Percentiles rank a stretch among this genome's conserved stretches.
Conservation (phyloP, 2,888 invertebrate species). For the Himalopsyche kuldschensis region DNA sequence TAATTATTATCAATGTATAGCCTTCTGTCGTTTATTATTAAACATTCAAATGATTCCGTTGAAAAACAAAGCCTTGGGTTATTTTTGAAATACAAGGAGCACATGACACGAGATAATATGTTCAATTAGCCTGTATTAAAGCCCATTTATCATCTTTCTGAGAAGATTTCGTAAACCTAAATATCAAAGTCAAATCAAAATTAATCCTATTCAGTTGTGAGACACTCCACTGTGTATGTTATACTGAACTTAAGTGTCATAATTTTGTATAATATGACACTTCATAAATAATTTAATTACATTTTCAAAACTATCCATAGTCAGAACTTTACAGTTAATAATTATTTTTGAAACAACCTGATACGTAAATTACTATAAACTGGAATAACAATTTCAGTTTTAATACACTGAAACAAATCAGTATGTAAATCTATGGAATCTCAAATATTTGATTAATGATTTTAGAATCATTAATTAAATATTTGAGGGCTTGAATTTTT, state of each 20-base stretch:
- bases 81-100: not conserved
- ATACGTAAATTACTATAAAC: not conserved
- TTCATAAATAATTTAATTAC: not conserved
- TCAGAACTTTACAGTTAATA: not conserved
- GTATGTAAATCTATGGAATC: too few relatives aligned
- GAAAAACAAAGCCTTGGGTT: not conserved
- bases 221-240: not conserved
- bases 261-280: not conserved
- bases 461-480: too few relatives aligned
- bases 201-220: not conserved
- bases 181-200: not conserved
- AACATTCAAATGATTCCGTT: too few relatives aligned
- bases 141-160: not conserved
- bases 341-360: not conserved
- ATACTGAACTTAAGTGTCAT: not conserved
- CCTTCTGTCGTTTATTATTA: too few relatives aligned
- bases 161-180: not conserved
- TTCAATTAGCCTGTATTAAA: not conserved
- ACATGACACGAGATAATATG: not conserved
- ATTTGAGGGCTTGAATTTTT: too few relatives aligned
- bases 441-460: too few relatives aligned
- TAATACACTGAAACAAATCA: too few relatives aligned
- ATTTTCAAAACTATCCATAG: not conserved
- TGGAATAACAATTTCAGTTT: not conserved
- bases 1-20: too few relatives aligned